A percentile compares a stretch with the other conserved stretches of the same genome.
These are phyloP conservation scores for Diarsia brunnea DNA, from an alignment of 2,888 invertebrate species.

Conservation along the genomic window DNA sequence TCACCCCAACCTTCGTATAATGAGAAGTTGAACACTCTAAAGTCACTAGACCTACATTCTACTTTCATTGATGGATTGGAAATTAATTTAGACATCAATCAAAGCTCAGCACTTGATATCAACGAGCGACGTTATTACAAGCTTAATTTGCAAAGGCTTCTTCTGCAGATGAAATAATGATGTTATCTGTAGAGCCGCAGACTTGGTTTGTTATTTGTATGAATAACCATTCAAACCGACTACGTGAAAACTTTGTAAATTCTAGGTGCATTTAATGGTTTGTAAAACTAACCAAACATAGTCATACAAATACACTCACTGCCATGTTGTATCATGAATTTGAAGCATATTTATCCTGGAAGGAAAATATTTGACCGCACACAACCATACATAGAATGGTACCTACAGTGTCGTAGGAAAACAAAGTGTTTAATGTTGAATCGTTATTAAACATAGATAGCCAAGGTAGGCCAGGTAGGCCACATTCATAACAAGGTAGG, in stretches of 20 bases:
- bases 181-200: not conserved
- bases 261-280: not conserved
- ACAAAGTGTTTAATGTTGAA: slow-evolving; percentile 10
- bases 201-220: not conserved
- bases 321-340: slow-evolving; percentile 28
- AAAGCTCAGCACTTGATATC: not conserved
- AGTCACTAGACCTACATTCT: not conserved
- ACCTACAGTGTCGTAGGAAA: not conserved
- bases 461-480: not conserved
- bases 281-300: slow-evolving; percentile 16
- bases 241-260: not conserved
- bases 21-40: not conserved
- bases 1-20: not conserved
- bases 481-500: slow-evolving; percentile 11
- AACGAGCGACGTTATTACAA: slow-evolving; percentile 12
- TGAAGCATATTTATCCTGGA: slow-evolving; percentile 18
- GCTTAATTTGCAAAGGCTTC: slow-evolving; percentile 26
- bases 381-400: not conserved
- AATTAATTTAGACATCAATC: slow-evolving; percentile 32
- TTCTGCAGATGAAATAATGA: slow-evolving; percentile 20
- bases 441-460: slow-evolving; percentile 8
- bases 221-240: not conserved
- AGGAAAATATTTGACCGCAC: slow-evolving; percentile 26
- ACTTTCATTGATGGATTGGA: slow-evolving; percentile 8
- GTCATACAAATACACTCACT: not conserved